Base-by-base conservation (phyloP, 2,113 vertebrate species). In the Bagarius yarrelli region DNA sequence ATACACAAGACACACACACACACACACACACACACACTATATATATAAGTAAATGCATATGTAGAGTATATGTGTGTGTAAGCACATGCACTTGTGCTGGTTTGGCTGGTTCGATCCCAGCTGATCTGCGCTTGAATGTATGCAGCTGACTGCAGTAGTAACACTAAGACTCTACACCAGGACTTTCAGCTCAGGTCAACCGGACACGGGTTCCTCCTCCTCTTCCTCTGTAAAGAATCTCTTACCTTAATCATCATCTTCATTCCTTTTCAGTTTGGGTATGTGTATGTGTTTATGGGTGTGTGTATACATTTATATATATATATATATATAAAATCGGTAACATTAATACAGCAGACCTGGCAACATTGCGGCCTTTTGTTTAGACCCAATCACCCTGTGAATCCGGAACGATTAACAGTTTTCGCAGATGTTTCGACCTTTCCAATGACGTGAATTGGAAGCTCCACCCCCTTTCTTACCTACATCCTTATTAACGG, bases 191-290 rank as follows among this genome's bases (percentile, higher is more conserved):
- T 86, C 75, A 60, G 84, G 81, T 70, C 79, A 79, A 56, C 79
- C 12, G 69, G n/a, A 25, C 34, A 27, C 13, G n/a, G 83, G 60
- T 67, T 85, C 40, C 86, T 80, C 87, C 84, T 84, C 87, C 82
- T 61, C 78, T 79, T 86, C 64, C 36, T 47, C 6, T 40, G 1
- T 67, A 67, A 44, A 34, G 64, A 40, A n/a, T 44, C 4, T 69
- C 4, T n/a, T 44, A 40, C 36, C 73, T 79, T 69, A 80, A 88
- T 80, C 85, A 40, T 87, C 53, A 13, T 72, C 56, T 13, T 69
- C 34, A 67, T 12, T 66, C 34, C 70, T 74, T 83, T 56, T 36
- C 73, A 47, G 1, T 57, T 30, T 60, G 44, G n/a, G 36, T 40
- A 8, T 71, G n/a, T 57, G 30, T 56, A 40, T 66, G 69, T 72